Conservation (phyloP, 1,140 invertebrate genomes). For the Orchesella cincta region DNA sequence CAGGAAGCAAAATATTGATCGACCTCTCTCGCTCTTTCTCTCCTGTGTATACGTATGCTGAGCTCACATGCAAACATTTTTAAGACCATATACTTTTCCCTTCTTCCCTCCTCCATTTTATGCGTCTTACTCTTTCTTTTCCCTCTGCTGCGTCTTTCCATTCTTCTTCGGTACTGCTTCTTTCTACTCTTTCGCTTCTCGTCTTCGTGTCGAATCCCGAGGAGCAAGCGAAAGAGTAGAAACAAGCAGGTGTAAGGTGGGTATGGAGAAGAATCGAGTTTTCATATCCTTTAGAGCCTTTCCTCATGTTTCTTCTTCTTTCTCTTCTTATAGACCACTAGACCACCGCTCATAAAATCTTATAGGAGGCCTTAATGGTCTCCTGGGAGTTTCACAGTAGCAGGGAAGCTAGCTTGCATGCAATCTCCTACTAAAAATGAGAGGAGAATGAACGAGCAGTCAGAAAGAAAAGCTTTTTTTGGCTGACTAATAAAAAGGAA, state of each 20-base stretch:
- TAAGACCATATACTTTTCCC: background rate
- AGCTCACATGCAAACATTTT: background rate
- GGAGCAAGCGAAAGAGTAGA: conserved; percentile 2
- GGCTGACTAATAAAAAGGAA: background rate
- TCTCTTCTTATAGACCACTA: background rate
- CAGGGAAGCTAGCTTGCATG: conserved; percentile 8
- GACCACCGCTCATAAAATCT: conserved; percentile 13
- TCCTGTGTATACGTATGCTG: background rate
- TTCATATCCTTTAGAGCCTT: no score
- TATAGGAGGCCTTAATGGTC: conserved; percentile 27
- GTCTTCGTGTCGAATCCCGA: background rate
- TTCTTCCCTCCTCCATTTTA: background rate
- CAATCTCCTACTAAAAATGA: conserved; percentile 18
- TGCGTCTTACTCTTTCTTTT: background rate
- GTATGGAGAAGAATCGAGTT: background rate
- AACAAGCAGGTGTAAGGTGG: conserved; percentile 18
- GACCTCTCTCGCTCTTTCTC: background rate
- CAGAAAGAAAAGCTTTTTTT: conserved; percentile 1
- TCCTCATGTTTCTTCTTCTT: no score
- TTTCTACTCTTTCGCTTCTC: background rate
- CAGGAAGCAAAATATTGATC: conserved; percentile 28
- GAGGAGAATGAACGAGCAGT: background rate
- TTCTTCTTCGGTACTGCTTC: conserved; percentile 1
- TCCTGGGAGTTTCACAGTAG: conserved; percentile 11
- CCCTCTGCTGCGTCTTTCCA: background rate